Evolutionary conservation across 2,113 vertebrate genomes (phyloP).

Genomic region (Lagopus muta): DNA sequence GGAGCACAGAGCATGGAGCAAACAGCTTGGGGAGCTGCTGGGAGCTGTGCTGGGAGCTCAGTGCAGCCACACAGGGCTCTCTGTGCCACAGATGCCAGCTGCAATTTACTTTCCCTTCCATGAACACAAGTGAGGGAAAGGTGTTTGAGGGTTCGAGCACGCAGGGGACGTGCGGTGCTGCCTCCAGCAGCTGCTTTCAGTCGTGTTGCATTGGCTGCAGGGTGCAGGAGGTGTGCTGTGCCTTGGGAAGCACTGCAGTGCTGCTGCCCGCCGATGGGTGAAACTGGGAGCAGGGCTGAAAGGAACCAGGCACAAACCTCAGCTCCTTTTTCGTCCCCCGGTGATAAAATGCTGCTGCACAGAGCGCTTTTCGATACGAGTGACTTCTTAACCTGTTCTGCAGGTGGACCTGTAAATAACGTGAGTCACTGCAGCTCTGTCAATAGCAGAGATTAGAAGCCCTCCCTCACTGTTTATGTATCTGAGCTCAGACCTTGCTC

Average conservation of each 20-base stretch:
- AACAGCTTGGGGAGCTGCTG: neutral
- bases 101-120: neutral
- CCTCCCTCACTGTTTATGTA: neutral
- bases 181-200: neutral
- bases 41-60: neutral
- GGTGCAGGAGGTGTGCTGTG: accelerated
- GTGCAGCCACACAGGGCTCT: neutral
- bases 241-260: neutral
- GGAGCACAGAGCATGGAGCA: accelerated
- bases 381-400: neutral
- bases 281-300: neutral
- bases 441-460: neutral
- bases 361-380: neutral
- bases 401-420: neutral
- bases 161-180: neutral
- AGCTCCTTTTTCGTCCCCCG: neutral
- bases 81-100: neutral
- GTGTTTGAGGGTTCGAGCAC: neutral
- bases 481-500: neutral
- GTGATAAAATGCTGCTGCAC: neutral
- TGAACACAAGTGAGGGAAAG: accelerated
- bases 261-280: neutral
- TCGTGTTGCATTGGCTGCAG: accelerated
- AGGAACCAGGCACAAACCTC: neutral
- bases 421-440: conserved; percentile 23